phyloP scores from a whole-genome alignment of 2,113 vertebrate genomes.

The Eolophus roseicapilla region DNA sequence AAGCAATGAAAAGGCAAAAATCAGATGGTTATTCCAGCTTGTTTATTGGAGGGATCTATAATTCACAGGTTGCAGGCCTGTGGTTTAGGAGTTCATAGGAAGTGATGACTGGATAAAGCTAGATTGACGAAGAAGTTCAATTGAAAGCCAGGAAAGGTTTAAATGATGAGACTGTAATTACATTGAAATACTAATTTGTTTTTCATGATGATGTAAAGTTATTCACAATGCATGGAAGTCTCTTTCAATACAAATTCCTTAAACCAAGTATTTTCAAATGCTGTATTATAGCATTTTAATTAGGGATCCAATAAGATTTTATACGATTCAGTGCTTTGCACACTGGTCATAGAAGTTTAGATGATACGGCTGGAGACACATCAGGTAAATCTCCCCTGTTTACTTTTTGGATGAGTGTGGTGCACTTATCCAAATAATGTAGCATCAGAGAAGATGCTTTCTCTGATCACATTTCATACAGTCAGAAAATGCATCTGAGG shows the following conservation, averaged over 20 bases:
- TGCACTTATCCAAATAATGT: background rate
- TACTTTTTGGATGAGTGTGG: background rate
- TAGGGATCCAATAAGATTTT: background rate
- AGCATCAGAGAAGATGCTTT: background rate
- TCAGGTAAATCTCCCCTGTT: background rate
- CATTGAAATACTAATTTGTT: background rate
- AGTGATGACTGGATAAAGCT: background rate
- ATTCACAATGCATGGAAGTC: background rate
- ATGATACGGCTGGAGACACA: background rate
- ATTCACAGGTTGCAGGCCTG: background rate
- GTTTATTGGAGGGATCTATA: background rate
- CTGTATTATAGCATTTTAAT: background rate
- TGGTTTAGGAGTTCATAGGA: background rate
- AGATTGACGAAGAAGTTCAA: rapidly evolving
- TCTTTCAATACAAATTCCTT: background rate
- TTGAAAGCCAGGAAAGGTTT: background rate
- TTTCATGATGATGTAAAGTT: background rate
- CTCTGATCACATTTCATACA: background rate
- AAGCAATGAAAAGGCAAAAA: background rate
- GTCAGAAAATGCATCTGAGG: background rate
- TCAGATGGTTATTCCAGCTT: background rate
- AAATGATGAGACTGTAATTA: background rate
- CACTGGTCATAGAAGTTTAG: background rate
- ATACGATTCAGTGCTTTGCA: background rate
- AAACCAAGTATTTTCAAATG: background rate